A percentile compares a stretch with the other conserved stretches of the same genome.
Evolutionary conservation across 2,888 invertebrate species (phyloP).

Genomic region (Drosophila monieri): DNA sequence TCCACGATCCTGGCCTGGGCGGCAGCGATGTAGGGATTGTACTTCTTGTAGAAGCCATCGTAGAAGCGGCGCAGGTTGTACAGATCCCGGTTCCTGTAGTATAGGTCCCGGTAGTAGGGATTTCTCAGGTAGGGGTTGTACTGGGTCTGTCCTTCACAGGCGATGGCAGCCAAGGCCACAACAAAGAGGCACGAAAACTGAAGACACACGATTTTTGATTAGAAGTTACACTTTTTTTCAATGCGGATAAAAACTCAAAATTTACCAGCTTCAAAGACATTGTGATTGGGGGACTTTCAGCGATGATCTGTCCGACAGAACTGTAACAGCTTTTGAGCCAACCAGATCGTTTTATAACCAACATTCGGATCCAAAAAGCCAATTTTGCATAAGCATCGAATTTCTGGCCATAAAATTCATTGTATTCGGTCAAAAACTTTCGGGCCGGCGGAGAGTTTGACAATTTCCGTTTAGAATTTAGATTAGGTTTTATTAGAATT

Average conservation of each 20-base stretch:
- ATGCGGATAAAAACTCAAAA: background rate
- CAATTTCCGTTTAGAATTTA: slow-evolving; percentile 75
- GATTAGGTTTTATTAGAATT: slow-evolving; percentile 66
- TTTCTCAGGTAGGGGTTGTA: slow-evolving; percentile 65
- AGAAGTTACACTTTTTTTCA: background rate
- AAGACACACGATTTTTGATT: background rate
- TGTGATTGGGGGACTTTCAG: slow-evolving; percentile 30
- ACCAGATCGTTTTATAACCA: slow-evolving; percentile 60
- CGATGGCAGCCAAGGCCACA: slow-evolving; percentile 43
- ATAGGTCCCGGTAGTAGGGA: slow-evolving; percentile 63
- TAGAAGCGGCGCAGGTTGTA: slow-evolving; percentile 72
- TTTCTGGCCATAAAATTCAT: slow-evolving; percentile 56
- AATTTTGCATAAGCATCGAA: slow-evolving; percentile 49
- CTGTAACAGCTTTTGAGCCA: slow-evolving; percentile 56
- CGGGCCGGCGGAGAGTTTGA: slow-evolving; percentile 32
- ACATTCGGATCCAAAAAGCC: slow-evolving; percentile 20
- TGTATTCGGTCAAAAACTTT: slow-evolving; percentile 47
- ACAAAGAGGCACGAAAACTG: slow-evolving; percentile 52
- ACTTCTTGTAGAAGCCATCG: slow-evolving; percentile 73
- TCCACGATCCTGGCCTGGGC: slow-evolving; percentile 70
- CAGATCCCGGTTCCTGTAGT: slow-evolving; percentile 70
- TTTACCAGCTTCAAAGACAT: slow-evolving; percentile 69
- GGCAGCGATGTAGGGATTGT: slow-evolving; percentile 68
- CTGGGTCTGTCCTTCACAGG: slow-evolving; percentile 59
- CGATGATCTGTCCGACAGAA: slow-evolving; percentile 57